Evolutionary conservation across 2,888 invertebrate species (phyloP), one percentile per base, ranked within the genome.

Genomic region (Lasiommata megera): DNA sequence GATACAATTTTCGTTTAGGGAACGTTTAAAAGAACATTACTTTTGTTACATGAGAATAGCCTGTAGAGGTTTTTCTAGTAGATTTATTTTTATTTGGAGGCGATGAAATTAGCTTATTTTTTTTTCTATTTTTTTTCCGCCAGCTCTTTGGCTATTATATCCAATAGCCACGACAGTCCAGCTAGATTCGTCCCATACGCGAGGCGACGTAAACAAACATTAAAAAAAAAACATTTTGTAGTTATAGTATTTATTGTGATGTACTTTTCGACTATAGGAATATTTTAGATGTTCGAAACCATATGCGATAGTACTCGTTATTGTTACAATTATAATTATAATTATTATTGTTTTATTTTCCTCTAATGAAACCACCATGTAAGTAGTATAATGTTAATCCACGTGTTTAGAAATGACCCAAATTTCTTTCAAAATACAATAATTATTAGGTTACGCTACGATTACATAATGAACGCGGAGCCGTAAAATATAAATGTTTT

Each of bases 191-290:
- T 31, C 28, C 48, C 34, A 41, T 36, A 44, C 28, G 53, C 57
- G 72, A 12, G 8, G 7, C 16, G 56, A 18, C 56, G 14, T 23
- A 52, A 41, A 41, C 52, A 29, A 31, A 48, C 43, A 38, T 14
- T n/a, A 8, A 41, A 46, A 23, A 43, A 28, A 43, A 53, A 34
- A 48, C 14, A 36, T 41, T 51, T 47, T 66, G 78, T 86, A 85
- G 84, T 70, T 69, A 78, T 85, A 87, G 77, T 88, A 85, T 87
- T 87, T 87, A 86, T 86, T 87, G 85, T 86, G 83, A 84, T 86
- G 81, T 84, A 82, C 75, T 79, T 79, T 79, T 79, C 77, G 77
- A 80, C 58, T 52, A 28, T 52, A 58, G 51, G 29, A 54, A 57
- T 58, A 52, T 54, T 51, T 37, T 54, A 58, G 54, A 51, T 44